A percentile compares a stretch with the other conserved stretches of the same genome.
Conservation (phyloP, 2,888 invertebrate species). For the Monochamus alternatus region DNA sequence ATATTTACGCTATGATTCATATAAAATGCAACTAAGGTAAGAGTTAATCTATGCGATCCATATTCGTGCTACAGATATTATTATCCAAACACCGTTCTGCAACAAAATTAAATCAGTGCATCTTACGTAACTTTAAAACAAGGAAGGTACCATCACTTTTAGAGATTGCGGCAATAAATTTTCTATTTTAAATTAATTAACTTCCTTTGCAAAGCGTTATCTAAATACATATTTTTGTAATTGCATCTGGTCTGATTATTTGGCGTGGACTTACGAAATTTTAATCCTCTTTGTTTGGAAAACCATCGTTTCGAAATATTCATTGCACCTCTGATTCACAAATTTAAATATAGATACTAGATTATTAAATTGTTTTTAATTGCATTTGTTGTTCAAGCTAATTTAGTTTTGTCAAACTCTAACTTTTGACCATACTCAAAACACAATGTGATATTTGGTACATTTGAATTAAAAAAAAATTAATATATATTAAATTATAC, state of each 20-base stretch:
- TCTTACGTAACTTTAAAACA: background rate
- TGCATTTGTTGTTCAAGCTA: no score
- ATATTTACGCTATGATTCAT: background rate
- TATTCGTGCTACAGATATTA: background rate
- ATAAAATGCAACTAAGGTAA: background rate
- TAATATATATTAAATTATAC: no score
- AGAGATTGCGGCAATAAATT: background rate
- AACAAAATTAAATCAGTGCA: background rate
- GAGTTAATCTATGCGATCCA: background rate
- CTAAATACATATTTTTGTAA: background rate
- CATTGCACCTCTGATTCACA: no score
- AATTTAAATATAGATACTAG: no score
- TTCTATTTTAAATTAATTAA: background rate
- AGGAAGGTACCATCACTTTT: background rate
- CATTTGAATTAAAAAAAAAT: no score
- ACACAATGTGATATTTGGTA: no score
- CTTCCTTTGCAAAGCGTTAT: background rate
- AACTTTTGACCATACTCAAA: no score
- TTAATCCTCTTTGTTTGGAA: no score
- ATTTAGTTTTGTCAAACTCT: no score
- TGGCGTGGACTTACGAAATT: background rate
- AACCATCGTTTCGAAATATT: no score
- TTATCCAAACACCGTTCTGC: background rate
- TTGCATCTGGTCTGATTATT: background rate
- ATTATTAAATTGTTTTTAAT: no score